phyloP scores from a whole-genome alignment of 2,113 vertebrate species.

The Coryphaenoides rupestris region DNA sequence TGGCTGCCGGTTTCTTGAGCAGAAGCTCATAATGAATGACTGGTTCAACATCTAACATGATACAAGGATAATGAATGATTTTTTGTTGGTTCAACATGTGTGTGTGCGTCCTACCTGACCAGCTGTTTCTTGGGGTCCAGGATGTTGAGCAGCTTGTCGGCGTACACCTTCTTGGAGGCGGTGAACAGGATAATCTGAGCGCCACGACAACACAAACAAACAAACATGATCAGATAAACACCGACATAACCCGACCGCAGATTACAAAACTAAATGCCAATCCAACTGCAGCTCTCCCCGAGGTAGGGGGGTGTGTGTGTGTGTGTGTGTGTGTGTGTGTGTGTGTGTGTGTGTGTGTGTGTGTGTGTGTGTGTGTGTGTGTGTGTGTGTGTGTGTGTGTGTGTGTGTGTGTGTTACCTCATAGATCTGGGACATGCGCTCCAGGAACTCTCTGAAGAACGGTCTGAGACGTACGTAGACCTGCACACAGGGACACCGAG shows the following conservation, averaged over 20 bases:
- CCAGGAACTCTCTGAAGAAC: slow-evolving; percentile 98
- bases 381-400: too few species aligned
- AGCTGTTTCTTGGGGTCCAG: slow-evolving; percentile 98
- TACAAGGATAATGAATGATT: too few species aligned
- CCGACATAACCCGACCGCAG: too few species aligned
- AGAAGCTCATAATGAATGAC: too few species aligned
- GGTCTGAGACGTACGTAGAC: slow-evolving; percentile 96
- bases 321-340: too few species aligned
- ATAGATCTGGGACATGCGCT: slow-evolving; percentile 98
- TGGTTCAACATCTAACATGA: too few species aligned
- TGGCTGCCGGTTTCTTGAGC: too few species aligned
- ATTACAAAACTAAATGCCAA: slow-evolving; percentile 16
- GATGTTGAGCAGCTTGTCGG: slow-evolving; percentile 98
- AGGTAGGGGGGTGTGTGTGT: too few species aligned
- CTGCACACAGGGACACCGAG: slow-evolving; percentile 59
- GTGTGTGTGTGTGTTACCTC: slow-evolving; percentile 76
- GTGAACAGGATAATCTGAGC: slow-evolving; percentile 97
- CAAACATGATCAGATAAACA: background rate
- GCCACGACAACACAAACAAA: background rate
- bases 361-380: too few species aligned
- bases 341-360: too few species aligned
- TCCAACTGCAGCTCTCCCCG: too few species aligned
- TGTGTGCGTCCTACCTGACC: slow-evolving; percentile 82
- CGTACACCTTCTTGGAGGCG: slow-evolving; percentile 99
- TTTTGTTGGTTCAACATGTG: background rate